Conservation (phyloP, 2,797 vertebrate species). For the Pampus argenteus region DNA sequence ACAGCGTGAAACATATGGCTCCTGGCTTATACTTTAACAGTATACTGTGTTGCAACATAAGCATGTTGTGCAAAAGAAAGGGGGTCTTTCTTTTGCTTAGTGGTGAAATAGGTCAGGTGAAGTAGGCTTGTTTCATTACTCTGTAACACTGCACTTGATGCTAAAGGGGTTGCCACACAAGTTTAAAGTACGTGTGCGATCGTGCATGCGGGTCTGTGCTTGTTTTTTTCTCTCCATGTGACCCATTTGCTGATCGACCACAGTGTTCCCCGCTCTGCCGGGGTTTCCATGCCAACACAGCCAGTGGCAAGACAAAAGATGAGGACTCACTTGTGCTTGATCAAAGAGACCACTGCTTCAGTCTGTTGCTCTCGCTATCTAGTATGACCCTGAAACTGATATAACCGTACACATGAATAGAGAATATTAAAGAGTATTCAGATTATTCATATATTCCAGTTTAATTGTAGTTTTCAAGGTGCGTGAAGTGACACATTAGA, state of each 20-base stretch:
- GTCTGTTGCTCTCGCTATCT: constrained; percentile 37
- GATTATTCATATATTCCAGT: not conserved
- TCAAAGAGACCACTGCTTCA: constrained; percentile 63
- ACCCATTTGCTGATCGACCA: constrained; percentile 87
- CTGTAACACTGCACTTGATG: constrained; percentile 62
- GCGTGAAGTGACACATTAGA: not conserved
- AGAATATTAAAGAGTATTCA: not conserved
- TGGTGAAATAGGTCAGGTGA: constrained; percentile 73
- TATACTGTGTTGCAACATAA: constrained; percentile 60
- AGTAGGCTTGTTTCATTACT: constrained; percentile 73
- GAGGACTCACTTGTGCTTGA: constrained; percentile 75
- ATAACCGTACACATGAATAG: not conserved
- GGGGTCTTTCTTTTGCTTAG: constrained; percentile 27
- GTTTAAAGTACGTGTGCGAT: constrained; percentile 30
- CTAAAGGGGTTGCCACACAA: constrained; percentile 56
- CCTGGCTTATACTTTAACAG: constrained; percentile 44
- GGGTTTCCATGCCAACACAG: constrained; percentile 86
- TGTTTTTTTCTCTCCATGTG: constrained; percentile 80
- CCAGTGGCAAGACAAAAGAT: constrained; percentile 82
- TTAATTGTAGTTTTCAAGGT: not conserved
- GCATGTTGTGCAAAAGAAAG: constrained; percentile 64
- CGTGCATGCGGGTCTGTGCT: constrained; percentile 39
- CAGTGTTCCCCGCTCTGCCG: constrained; percentile 80
- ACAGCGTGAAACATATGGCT: constrained; percentile 17
- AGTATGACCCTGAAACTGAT: constrained; percentile 26